Evolutionary conservation across 2,797 vertebrate genomes (phyloP).

Genomic region (Todus mexicanus): DNA sequence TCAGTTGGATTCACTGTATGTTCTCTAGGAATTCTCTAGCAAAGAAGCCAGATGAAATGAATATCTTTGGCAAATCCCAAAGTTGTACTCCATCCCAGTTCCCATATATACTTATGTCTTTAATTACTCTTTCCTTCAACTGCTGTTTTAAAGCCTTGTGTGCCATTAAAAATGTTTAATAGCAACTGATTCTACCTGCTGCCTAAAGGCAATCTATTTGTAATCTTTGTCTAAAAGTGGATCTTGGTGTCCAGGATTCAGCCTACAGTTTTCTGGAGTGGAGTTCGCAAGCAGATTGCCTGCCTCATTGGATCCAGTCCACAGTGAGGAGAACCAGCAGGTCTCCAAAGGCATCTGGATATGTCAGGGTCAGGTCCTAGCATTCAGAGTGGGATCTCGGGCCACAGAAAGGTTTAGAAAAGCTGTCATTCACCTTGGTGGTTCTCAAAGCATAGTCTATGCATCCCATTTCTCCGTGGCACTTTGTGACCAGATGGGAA

Average conservation of each 20-base stretch:
- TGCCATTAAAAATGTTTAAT: not conserved
- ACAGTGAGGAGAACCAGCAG: not conserved
- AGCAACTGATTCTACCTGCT: not conserved
- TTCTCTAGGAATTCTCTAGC: slow-evolving; percentile 43
- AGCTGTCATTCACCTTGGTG: not conserved
- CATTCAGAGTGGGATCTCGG: not conserved
- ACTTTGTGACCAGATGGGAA: not conserved
- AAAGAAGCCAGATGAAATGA: slow-evolving; percentile 28
- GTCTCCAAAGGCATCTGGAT: not conserved
- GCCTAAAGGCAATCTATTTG: not conserved
- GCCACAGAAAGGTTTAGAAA: not conserved
- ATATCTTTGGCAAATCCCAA: slow-evolving; percentile 9
- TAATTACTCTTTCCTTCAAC: not conserved
- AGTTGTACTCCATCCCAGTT: not conserved
- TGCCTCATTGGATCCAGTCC: not conserved
- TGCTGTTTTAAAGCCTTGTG: slow-evolving; percentile 3
- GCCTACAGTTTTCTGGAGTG: not conserved
- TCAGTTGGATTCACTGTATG: not conserved
- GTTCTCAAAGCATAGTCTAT: not conserved
- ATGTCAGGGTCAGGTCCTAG: not conserved
- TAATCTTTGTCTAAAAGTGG: not conserved
- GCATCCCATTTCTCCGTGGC: fast-evolving
- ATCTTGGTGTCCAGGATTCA: not conserved
- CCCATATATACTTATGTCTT: not conserved
- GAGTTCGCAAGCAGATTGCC: not conserved